phyloP scores from a whole-genome alignment of 1,140 invertebrate genomes.

The Zaprionus nigranus region DNA sequence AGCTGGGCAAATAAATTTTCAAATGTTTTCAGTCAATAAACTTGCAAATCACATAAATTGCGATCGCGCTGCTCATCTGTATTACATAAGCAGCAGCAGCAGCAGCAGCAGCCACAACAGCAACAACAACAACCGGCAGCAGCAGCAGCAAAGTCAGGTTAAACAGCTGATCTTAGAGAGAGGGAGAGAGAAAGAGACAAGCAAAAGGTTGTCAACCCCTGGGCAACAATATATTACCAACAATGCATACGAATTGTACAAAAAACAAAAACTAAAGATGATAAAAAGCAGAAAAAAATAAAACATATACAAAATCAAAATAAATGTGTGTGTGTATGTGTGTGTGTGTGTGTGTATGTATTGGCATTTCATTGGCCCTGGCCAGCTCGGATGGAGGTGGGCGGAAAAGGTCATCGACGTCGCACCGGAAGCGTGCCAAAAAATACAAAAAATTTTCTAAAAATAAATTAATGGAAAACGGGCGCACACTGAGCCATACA shows the following conservation, averaged over 20 bases:
- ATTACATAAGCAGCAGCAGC: slow-evolving; percentile 70
- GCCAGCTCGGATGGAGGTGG: slow-evolving; percentile 20
- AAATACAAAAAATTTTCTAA: slow-evolving; percentile 68
- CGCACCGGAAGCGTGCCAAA: slow-evolving; percentile 76
- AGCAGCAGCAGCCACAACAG: neutral
- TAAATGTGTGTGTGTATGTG: neutral
- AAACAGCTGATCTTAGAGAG: slow-evolving; percentile 57
- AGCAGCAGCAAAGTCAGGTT: slow-evolving; percentile 22
- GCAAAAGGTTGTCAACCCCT: slow-evolving; percentile 60
- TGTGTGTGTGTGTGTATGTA: neutral
- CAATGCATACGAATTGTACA: slow-evolving; percentile 35
- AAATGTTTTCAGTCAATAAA: slow-evolving; percentile 61
- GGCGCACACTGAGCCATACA: neutral
- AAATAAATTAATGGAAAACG: slow-evolving; percentile 50
- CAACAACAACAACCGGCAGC: slow-evolving; percentile 24
- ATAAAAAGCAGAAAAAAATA: slow-evolving; percentile 10
- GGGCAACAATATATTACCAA: slow-evolving; percentile 23
- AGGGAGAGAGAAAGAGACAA: neutral
- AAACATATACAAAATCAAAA: slow-evolving; percentile 20
- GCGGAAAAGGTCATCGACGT: slow-evolving; percentile 69
- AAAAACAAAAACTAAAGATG: slow-evolving; percentile 34
- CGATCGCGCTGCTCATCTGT: slow-evolving; percentile 58
- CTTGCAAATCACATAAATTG: slow-evolving; percentile 49
- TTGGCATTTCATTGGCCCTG: slow-evolving; percentile 52
- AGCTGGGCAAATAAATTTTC: neutral